These are phyloP conservation scores for Amazona guildingii DNA, from an alignment of 2,113 vertebrate genomes.

Conservation along the genomic window DNA sequence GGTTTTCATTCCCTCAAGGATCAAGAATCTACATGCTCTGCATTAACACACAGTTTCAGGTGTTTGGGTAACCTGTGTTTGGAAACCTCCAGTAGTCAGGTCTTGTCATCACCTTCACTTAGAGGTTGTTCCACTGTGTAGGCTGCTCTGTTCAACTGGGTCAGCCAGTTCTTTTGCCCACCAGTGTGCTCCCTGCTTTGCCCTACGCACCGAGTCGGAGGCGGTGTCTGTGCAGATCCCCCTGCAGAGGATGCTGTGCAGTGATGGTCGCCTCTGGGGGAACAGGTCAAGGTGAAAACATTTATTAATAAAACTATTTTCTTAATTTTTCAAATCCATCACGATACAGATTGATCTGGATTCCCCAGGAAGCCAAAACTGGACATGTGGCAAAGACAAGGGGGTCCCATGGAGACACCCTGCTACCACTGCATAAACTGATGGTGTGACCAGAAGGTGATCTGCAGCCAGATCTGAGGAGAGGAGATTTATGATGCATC, in stretches of 20 bases:
- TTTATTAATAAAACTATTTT: not conserved
- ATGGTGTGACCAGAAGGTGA: not conserved
- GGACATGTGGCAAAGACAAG: not conserved
- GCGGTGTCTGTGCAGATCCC: rapidly evolving
- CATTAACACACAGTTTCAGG: not conserved
- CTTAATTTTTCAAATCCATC: not conserved
- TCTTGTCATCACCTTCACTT: not conserved
- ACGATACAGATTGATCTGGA: not conserved
- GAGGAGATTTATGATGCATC: not conserved
- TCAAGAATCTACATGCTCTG: not conserved
- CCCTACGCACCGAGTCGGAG: rapidly evolving
- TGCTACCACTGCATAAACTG: not conserved
- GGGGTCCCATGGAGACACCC: not conserved
- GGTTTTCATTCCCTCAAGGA: not conserved
- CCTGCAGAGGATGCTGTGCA: not conserved
- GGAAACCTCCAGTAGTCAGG: not conserved
- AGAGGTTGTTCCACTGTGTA: not conserved
- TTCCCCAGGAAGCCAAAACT: not conserved
- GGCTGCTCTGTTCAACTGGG: not conserved
- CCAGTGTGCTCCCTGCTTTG: not conserved
- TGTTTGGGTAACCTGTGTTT: not conserved
- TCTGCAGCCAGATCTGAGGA: not conserved
- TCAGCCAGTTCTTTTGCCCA: not conserved
- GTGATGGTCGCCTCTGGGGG: not conserved
- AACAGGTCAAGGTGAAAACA: not conserved